phyloP scores from a whole-genome alignment of 2,797 vertebrate genomes.

The Molossus alvarezi region DNA sequence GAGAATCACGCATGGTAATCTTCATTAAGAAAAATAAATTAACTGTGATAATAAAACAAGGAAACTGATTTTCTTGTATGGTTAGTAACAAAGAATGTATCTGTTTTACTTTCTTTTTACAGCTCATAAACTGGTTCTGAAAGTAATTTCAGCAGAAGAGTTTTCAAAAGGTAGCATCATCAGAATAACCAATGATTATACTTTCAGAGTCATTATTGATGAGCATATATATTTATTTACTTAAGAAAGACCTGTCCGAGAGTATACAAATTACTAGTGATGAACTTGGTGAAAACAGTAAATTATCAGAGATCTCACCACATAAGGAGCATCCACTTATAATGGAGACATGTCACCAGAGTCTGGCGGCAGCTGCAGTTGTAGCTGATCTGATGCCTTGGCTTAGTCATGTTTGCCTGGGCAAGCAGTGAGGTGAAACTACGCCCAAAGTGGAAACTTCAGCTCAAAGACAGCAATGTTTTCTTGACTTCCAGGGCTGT shows the following conservation, averaged over 20 bases:
- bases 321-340: neutral
- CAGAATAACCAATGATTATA: neutral
- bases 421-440: neutral
- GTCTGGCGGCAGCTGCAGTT: neutral
- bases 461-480: neutral
- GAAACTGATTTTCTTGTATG: neutral
- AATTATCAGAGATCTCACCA: neutral
- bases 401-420: neutral
- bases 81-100: neutral
- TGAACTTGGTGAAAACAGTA: neutral
- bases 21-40: neutral
- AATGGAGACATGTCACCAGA: neutral
- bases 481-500: neutral
- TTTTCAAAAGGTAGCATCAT: neutral
- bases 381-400: neutral
- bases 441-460: neutral
- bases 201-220: conserved; percentile 26
- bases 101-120: neutral
- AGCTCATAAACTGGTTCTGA: neutral
- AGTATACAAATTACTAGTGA: neutral
- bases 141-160: conserved; percentile 6
- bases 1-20: neutral
- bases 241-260: neutral
- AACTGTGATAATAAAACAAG: neutral
- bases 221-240: neutral